phyloP scores from a whole-genome alignment of 1,140 invertebrate species.

The Lucilia cuprina region DNA sequence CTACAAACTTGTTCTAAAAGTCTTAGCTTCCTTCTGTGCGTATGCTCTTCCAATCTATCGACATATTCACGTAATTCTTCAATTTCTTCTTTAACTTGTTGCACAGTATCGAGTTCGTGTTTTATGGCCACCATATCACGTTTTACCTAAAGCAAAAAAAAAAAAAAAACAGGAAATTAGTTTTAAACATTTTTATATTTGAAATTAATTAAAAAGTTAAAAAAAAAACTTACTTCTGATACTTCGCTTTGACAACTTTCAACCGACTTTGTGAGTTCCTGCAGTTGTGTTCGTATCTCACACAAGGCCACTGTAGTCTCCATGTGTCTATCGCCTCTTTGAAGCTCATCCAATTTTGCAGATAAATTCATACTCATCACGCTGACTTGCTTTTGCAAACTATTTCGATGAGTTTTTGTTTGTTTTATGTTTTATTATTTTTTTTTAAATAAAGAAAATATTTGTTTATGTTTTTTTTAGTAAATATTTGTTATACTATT shows the following conservation, averaged over 20 bases:
- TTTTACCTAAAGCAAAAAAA: constrained; percentile 72
- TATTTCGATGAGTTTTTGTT: constrained; percentile 61
- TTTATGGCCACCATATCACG: constrained; percentile 93
- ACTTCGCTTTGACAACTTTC: constrained; percentile 93
- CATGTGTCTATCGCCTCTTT: constrained; percentile 83
- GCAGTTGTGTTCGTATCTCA: constrained; percentile 87
- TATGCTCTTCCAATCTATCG: constrained; percentile 87
- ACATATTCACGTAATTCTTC: constrained; percentile 90
- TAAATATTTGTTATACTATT: no score
- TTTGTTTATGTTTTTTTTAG: not conserved
- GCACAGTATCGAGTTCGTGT: constrained; percentile 89
- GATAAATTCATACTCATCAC: constrained; percentile 95
- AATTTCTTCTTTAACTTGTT: constrained; percentile 92
- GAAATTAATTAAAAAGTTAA: not conserved
- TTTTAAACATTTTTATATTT: no score
- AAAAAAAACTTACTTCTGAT: constrained; percentile 68
- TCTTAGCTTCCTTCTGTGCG: constrained; percentile 82
- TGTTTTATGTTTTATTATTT: not conserved
- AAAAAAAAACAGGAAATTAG: no score
- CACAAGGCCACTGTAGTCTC: constrained; percentile 89
- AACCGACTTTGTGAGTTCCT: constrained; percentile 90
- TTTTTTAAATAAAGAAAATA: constrained; percentile 8
- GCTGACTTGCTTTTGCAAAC: constrained; percentile 94
- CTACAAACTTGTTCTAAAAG: constrained; percentile 84
- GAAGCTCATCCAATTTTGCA: constrained; percentile 89